Evolutionary conservation across 2,113 vertebrate genomes (phyloP), one percentile per base, ranked within the genome.

Genomic region (Piliocolobus tephrosceles): DNA sequence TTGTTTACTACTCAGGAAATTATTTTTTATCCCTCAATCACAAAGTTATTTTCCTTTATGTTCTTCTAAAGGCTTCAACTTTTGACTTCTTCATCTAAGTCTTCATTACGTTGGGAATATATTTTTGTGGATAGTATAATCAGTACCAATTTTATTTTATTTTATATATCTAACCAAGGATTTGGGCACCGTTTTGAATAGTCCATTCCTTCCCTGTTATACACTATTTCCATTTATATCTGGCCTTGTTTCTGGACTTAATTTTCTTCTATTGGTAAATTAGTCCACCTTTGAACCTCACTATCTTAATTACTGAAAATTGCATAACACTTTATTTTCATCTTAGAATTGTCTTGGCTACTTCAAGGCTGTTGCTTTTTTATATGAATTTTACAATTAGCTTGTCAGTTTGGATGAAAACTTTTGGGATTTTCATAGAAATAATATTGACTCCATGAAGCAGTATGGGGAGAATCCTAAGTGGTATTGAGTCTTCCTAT

Each of bases 361-460:
- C 72, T 85, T 73, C 22, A 40, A 58, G 20, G 58, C 20, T 32
- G 10, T 94, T 79, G 22, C 9, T 68, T 84, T 92, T 85, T 70
- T n/a, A 20, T 78, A 85, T 61, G 50, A 64, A 35, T 93, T 94
- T 93, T 95, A 45, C 2, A 75, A 12, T 61, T 35, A 94, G 3
- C n/a, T 38, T 92, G 13, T 58, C 30, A 79, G 10, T 80, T 80
- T 90, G 27, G 50, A 72, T 68, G 73, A 61, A 92, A 75, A 4
- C 32, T 66, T 94, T 88, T 87, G 86, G 12, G 38, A 45, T 94
- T 93, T 96, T 80, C n/a, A 30, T 64, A 38, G 27, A 13, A 75
- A 68, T 91, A 84, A 80, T 50, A 96, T 18, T 85, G 61, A 94
- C 18, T 94, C 32, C 9, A 30, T 90, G 87, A 75, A 68, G 73